Percentiles rank a stretch among this genome's conserved stretches.
phyloP scores from a whole-genome alignment of 2,113 vertebrate genomes.

The Siniperca knerii region DNA sequence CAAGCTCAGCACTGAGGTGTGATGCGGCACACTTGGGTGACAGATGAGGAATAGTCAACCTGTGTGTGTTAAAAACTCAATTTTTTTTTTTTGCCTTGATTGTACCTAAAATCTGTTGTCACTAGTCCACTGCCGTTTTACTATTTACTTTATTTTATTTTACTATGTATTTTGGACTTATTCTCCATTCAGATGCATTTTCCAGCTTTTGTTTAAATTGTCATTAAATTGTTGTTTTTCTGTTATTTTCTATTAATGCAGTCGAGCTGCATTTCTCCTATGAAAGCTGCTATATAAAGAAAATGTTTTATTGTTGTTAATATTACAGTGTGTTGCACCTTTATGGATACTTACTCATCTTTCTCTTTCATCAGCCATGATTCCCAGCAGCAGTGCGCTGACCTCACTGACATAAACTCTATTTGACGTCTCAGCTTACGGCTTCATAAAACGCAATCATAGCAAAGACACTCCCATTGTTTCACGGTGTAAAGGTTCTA shows the following conservation, averaged over 20 bases:
- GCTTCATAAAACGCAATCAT: conserved; percentile 19
- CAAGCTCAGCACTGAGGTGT: conserved; percentile 34
- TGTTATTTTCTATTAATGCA: background rate
- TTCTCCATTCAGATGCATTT: background rate
- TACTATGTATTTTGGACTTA: background rate
- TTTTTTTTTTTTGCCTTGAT: too few relatives aligned
- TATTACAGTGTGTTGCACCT: background rate
- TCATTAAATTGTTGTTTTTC: background rate
- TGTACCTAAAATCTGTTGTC: background rate
- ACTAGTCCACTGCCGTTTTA: background rate
- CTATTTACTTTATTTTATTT: background rate
- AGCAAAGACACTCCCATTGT: background rate
- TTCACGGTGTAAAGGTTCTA: background rate
- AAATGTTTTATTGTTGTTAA: background rate
- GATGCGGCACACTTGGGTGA: conserved; percentile 30
- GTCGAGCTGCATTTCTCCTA: background rate
- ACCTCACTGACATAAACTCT: conserved; percentile 24
- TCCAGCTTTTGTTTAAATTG: background rate
- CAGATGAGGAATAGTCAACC: background rate
- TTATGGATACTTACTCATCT: background rate
- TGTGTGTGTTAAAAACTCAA: background rate
- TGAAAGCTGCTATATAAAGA: background rate
- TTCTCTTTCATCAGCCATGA: background rate
- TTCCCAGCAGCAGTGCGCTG: background rate
- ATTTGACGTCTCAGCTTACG: background rate